Percentiles rank a stretch among this genome's conserved stretches.
Conservation (phyloP, 2,797 vertebrate genomes). For the Coreius guichenoti region DNA sequence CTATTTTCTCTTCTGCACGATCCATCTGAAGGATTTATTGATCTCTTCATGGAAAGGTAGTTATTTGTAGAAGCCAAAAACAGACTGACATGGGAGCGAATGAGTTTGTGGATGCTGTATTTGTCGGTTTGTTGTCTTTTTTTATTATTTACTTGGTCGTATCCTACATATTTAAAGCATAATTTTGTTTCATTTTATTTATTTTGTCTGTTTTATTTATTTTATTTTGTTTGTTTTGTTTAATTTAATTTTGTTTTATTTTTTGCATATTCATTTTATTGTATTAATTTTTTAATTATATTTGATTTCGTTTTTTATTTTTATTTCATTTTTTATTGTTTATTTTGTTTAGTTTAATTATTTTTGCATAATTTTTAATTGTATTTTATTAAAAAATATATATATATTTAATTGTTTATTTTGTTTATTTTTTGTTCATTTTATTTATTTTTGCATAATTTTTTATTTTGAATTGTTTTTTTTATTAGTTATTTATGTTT, state of each 20-base stretch:
- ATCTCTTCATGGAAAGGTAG: constrained; percentile 49
- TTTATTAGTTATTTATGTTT: no score
- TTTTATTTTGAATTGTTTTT: no score
- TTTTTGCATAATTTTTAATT: no score
- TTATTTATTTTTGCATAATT: background rate
- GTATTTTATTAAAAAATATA: no score
- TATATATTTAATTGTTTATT: no score
- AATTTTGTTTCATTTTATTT: background rate
- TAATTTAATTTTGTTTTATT: no score
- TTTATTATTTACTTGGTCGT: background rate
- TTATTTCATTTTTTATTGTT: no score
- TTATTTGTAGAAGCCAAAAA: constrained; percentile 50
- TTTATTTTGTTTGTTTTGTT: background rate
- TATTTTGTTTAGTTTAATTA: no score
- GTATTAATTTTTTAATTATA: no score
- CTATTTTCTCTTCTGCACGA: constrained; percentile 17
- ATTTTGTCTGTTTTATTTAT: no score
- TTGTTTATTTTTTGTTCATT: background rate
- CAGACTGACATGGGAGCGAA: constrained; percentile 27
- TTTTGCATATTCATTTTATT: no score
- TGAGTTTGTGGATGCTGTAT: background rate
- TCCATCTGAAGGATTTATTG: constrained; percentile 54
- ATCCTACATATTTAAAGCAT: background rate
- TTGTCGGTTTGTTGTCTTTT: background rate
- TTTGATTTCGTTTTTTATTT: no score